Base-by-base conservation (phyloP, 2,113 vertebrate species). In the Synodontis membranacea region DNA sequence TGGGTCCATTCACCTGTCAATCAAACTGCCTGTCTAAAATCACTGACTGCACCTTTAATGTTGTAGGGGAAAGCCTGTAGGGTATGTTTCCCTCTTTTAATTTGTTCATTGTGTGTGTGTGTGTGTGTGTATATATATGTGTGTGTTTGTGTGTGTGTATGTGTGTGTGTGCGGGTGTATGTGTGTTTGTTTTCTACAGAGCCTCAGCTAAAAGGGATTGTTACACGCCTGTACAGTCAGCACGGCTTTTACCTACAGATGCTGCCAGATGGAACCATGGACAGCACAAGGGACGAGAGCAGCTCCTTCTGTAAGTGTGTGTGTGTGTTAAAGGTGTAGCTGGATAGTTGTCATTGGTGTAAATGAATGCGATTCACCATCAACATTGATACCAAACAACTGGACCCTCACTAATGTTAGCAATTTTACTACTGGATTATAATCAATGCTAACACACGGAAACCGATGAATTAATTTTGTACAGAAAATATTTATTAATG, bases 181-280 rank as follows among this genome's bases (percentile, higher is more conserved):
- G 58, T 80, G 62, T 84, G 34, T 81, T n/a, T 86, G 15, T 88
- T 23, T 82, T 50, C 86, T 86, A 85, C 92, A 97, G 97, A 97
- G 88, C 96, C 96, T 79, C 96, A 96, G 93, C 93, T 98, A 91
- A 97, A 97, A 93, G 97, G 97, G 90, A 97, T 98, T 11, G 95
- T 97, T 86, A 97, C 96, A 56, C 95, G 96, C 52, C 93, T 98
- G 66, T 96, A 96, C 94, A 96, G 96, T 92, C 93, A 96, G 86
- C 96, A 97, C 48, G 97, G 97, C 74, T 97, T 94, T 90, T 97
- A 96, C 92, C 96, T 98, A 88, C 96, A 97, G 93, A 96, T 96
- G 84, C 95, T 95, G 89, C 96, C 96, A 0, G 97, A 97, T 11
- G 96, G 97, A 82, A 95, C 93, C 70, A 93, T 97, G 88, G 96